These are phyloP conservation scores for Bolinopsis microptera DNA, from an alignment of 37 sponge, comb jelly and placozoan genomes.

Conservation along the genomic window DNA sequence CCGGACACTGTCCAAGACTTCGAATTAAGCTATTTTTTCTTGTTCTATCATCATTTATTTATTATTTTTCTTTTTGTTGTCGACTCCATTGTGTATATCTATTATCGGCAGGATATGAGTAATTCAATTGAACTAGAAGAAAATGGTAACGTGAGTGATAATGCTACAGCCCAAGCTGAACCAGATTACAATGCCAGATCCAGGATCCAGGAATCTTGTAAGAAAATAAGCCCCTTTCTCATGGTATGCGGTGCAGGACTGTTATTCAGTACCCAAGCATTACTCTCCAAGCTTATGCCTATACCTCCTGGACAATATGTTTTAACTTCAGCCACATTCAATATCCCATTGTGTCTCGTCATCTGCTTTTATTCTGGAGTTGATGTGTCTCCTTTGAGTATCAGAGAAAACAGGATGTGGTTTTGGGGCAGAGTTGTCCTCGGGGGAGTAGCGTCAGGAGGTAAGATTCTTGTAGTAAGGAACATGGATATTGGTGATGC, in stretches of 20 bases:
- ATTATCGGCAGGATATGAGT: too few relatives aligned
- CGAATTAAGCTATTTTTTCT: too few relatives aligned
- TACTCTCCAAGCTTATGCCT: slow-evolving; percentile 29
- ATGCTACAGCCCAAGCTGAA: too few relatives aligned
- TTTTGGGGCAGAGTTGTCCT: slow-evolving; percentile 10
- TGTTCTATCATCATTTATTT: too few relatives aligned
- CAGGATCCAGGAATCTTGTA: too few relatives aligned
- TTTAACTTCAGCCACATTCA: not conserved
- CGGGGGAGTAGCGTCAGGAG: not conserved
- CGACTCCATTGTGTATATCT: too few relatives aligned
- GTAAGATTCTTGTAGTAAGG: not conserved
- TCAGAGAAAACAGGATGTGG: not conserved
- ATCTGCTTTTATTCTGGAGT: slow-evolving; percentile 4
- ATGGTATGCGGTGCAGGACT: slow-evolving; percentile 12
- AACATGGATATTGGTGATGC: slow-evolving; percentile 67
- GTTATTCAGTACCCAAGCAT: slow-evolving; percentile 22
- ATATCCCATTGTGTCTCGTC: slow-evolving; percentile 6
- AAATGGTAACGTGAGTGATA: too few relatives aligned
- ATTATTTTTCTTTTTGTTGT: too few relatives aligned
- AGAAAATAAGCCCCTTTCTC: not conserved
- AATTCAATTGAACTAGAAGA: too few relatives aligned
- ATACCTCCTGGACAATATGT: slow-evolving; percentile 41
- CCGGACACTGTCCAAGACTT: too few relatives aligned
- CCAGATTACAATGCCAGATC: too few relatives aligned
- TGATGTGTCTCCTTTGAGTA: not conserved